Evolutionary conservation across 2,113 vertebrate genomes (phyloP).

Genomic region (Laticauda laticaudata): DNA sequence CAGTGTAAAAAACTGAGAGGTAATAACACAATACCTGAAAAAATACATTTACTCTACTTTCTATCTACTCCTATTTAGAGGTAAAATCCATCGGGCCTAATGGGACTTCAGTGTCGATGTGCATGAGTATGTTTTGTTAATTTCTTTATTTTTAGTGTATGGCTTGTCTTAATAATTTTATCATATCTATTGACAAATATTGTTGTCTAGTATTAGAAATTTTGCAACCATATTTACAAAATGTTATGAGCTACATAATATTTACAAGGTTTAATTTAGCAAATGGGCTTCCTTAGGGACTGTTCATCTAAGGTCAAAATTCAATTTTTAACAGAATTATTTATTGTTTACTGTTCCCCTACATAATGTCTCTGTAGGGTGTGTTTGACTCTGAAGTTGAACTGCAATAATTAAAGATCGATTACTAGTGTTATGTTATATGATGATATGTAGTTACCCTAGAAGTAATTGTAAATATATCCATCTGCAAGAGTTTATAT

Average conservation of each 20-base stretch:
- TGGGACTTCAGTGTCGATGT: not conserved
- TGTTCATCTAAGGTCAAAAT: not conserved
- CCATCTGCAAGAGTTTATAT: not conserved
- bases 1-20: slow-evolving; percentile 78
- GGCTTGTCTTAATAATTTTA: not conserved
- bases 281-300: slow-evolving; percentile 23
- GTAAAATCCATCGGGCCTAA: not conserved
- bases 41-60: slow-evolving; percentile 29
- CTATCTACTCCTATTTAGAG: not conserved
- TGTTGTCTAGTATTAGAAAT: slow-evolving; percentile 17
- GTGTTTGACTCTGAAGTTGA: slow-evolving; percentile 15
- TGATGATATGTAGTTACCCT: slow-evolving; percentile 9
- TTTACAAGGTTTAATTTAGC: slow-evolving; percentile 24
- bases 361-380: not conserved
- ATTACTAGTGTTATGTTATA: not conserved
- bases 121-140: not conserved
- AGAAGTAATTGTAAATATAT: slow-evolving; percentile 10
- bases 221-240: slow-evolving; percentile 28
- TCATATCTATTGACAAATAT: slow-evolving; percentile 4
- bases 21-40: slow-evolving; percentile 56
- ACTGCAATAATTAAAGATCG: not conserved
- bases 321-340: not conserved
- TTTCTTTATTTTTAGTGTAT: not conserved
- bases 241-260: slow-evolving; percentile 45
- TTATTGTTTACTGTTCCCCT: not conserved